Percentiles rank a stretch among this genome's conserved stretches.
Conservation (phyloP, 53 echinoderm and acorn worm species). For the Patiria pectinifera region DNA sequence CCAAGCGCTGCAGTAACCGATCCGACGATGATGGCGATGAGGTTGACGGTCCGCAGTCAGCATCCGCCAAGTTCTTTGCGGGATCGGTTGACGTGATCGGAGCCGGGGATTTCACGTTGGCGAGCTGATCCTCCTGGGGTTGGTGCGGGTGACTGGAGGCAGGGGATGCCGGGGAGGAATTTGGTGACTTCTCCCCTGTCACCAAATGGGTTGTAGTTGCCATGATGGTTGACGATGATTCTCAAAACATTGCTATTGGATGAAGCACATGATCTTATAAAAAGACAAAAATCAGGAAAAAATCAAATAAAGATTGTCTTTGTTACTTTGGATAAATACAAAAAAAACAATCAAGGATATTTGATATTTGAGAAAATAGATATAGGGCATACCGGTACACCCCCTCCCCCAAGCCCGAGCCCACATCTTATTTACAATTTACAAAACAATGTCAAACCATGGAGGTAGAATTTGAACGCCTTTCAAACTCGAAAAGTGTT, state of each 20-base stretch:
- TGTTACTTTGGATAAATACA: too few relatives aligned
- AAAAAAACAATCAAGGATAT: too few relatives aligned
- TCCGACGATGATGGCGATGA: constrained; percentile 14
- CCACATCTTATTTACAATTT: too few relatives aligned
- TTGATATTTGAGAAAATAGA: too few relatives aligned
- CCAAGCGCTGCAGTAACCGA: constrained; percentile 39
- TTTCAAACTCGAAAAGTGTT: too few relatives aligned
- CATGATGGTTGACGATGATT: background rate
- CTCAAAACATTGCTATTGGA: background rate
- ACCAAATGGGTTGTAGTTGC: background rate
- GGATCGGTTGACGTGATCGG: background rate
- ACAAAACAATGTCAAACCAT: too few relatives aligned
- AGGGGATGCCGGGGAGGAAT: constrained; percentile 9
- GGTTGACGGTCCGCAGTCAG: constrained; percentile 33
- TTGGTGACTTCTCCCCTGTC: constrained; percentile 13
- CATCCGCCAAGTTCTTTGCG: background rate
- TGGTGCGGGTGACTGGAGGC: background rate
- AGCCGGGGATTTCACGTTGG: constrained; percentile 20
- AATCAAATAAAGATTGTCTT: background rate
- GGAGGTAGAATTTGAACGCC: too few relatives aligned
- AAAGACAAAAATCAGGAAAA: background rate
- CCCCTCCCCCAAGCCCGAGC: too few relatives aligned
- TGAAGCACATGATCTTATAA: background rate
- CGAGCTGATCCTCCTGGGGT: constrained; percentile 30
- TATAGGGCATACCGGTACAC: too few relatives aligned